A percentile compares a stretch with the other conserved stretches of the same genome.
phyloP scores from a whole-genome alignment of 2,888 invertebrate species.

The Drosophila fungiperda region DNA sequence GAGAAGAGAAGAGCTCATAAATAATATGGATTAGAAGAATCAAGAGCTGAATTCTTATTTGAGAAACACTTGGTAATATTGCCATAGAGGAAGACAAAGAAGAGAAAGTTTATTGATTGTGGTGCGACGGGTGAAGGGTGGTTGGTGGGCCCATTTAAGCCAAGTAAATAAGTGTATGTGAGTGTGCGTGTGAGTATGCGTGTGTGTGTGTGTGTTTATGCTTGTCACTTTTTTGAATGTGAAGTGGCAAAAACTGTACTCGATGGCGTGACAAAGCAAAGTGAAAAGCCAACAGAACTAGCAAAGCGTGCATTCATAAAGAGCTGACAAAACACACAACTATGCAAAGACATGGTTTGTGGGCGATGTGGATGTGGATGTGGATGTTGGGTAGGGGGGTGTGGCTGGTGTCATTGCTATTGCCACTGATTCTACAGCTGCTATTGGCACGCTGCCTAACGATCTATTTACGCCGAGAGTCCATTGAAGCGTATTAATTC shows the following conservation, averaged over 20 bases:
- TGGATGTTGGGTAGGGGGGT: neutral
- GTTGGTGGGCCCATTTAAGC: conserved; percentile 24
- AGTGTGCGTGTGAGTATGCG: neutral
- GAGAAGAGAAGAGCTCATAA: neutral
- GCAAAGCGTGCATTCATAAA: conserved; percentile 55
- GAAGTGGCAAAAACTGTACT: conserved; percentile 62
- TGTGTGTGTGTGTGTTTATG: conserved; percentile 7
- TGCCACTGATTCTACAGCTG: conserved; percentile 15
- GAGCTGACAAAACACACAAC: conserved; percentile 27
- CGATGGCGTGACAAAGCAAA: conserved; percentile 76
- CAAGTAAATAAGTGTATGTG: neutral
- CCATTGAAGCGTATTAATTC: conserved; percentile 81
- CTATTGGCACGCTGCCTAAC: conserved; percentile 69
- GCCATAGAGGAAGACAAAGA: neutral
- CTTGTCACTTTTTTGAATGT: conserved; percentile 54
- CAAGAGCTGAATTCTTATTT: neutral
- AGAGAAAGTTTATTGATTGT: conserved; percentile 18
- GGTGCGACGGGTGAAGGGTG: conserved; percentile 37
- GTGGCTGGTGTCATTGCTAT: neutral
- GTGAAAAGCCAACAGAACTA: conserved; percentile 67
- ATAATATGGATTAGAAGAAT: neutral
- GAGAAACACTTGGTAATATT: neutral
- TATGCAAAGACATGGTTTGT: neutral
- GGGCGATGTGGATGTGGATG: neutral
- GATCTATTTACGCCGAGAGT: conserved; percentile 78